Evolutionary conservation across 2,888 invertebrate genomes (phyloP), one percentile per base, ranked within the genome.

Genomic region (Neoaliturus tenellus): DNA sequence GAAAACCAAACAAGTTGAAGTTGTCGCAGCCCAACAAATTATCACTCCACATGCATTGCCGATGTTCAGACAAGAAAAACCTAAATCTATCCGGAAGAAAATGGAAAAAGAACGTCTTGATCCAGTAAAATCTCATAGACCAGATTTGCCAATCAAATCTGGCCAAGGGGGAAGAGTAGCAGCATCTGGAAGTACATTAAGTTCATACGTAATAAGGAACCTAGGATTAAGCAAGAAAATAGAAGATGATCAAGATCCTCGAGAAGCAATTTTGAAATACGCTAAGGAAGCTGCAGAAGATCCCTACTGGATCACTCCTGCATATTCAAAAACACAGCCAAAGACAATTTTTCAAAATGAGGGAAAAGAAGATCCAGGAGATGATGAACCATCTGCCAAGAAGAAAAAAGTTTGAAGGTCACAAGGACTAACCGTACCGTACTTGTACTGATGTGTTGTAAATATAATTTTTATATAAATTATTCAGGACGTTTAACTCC

Each of bases 31-130:
- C 0, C 96, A 98, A 87, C 97, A 98, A 89, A 97, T 99, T 58
- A 98, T 99, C 12, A 98, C 99, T 0, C 99, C 98, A 0, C 98
- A 99, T 89, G 98, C 99, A 0, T 91, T 99, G 84, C 99, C 99
- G 0, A 92, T 99, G 90, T 99, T 99, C 91, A 93, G 98, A 41
- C 97, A 98, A 89, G 98, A 98, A 86, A 94, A 97, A 87, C 94
- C 98, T 0, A 94, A 97, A 86, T 97, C 97, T 0, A 96, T 96
- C 41, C 94, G 96, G 87, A 98, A 98, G 89, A 96, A 96, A 89
- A 95, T 97, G 93, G 98, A 98, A 89, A 98, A 98, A 88, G 97
- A 98, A 84, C 92, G 98, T 20, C 91, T 97, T 88, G 97, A 97
- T 90, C 97, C 97, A 0, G 92, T 97, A 0, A 97, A 97, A 89